phyloP scores from a whole-genome alignment of 2,113 vertebrate genomes.

The Larimichthys polyactis region DNA sequence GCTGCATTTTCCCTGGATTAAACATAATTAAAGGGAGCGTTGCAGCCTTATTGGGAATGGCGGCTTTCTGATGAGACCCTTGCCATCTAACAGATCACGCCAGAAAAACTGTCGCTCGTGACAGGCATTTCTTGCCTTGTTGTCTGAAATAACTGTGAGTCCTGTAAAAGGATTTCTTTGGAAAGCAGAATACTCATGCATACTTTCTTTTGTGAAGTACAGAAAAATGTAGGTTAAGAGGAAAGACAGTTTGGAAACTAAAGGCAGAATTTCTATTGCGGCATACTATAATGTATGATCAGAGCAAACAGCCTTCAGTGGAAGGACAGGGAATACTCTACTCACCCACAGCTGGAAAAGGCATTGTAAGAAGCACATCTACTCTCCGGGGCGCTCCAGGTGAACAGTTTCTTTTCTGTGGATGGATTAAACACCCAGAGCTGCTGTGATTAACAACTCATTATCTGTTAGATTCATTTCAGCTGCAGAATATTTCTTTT shows the following conservation, averaged over 20 bases:
- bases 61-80: conserved; percentile 53
- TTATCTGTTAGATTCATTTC: conserved; percentile 63
- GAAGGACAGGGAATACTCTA: background rate
- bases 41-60: conserved; percentile 35
- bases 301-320: background rate
- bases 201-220: background rate
- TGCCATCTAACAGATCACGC: conserved; percentile 37
- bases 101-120: conserved; percentile 40
- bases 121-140: conserved; percentile 8
- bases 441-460: conserved; percentile 65
- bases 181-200: background rate
- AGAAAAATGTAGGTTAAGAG: background rate
- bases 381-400: conserved; percentile 19
- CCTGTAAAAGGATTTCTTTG: conserved; percentile 16
- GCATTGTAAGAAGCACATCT: background rate
- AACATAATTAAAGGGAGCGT: conserved; percentile 58
- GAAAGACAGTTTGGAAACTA: background rate
- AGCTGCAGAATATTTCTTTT: conserved; percentile 61
- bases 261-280: background rate
- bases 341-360: conserved; percentile 10
- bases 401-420: conserved; percentile 13
- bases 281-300: background rate
- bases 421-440: conserved; percentile 48
- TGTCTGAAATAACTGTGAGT: conserved; percentile 33
- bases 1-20: conserved; percentile 43